Conservation (phyloP, 2,113 vertebrate genomes). For the Ploceus nigricollis region DNA sequence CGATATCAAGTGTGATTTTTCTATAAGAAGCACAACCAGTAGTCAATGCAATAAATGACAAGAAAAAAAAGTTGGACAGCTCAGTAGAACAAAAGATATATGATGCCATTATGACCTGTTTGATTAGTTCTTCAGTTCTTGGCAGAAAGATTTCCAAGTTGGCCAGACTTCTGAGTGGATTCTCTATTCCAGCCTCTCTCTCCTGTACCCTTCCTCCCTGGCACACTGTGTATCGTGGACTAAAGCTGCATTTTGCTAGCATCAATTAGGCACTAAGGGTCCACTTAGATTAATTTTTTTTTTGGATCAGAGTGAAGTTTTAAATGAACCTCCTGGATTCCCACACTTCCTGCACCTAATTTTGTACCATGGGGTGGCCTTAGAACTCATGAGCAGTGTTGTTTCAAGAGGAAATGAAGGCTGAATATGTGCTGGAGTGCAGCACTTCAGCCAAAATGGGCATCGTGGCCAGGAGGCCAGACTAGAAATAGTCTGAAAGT, state of each 20-base stretch:
- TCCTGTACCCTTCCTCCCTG: background rate
- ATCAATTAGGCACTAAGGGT: background rate
- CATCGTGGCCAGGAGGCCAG: background rate
- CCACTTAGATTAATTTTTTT: background rate
- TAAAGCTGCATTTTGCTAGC: background rate
- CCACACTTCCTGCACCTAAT: background rate
- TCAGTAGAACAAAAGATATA: background rate
- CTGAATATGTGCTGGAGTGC: background rate
- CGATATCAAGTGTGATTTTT: background rate
- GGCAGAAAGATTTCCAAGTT: background rate
- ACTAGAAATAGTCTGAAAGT: background rate
- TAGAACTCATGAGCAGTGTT: background rate
- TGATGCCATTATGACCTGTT: background rate
- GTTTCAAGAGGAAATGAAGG: background rate
- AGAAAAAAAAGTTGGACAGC: background rate
- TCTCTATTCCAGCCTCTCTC: background rate
- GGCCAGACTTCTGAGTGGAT: background rate
- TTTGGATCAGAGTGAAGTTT: background rate
- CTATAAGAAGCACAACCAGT: background rate
- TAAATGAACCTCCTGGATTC: background rate
- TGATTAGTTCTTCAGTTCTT: constrained; percentile 12
- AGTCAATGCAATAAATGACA: background rate
- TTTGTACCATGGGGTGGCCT: background rate
- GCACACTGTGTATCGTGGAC: background rate
- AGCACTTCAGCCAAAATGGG: background rate